Percentiles rank a stretch among this genome's conserved stretches.
Evolutionary conservation across 2,888 invertebrate species (phyloP).

Genomic region (Polyploca ridens): DNA sequence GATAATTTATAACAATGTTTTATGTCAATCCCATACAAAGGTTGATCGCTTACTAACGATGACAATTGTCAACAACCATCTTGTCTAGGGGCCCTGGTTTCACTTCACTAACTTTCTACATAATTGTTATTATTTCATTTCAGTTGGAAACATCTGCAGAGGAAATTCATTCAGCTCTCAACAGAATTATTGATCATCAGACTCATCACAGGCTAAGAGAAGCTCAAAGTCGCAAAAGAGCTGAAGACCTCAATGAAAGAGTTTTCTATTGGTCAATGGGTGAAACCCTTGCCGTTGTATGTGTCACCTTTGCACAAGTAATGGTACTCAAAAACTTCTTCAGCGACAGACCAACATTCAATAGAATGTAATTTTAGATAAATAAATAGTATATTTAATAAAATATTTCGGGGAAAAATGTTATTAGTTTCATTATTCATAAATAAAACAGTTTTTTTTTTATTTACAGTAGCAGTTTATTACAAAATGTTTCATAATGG

Average conservation of each 20-base stretch:
- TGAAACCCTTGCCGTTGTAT: conserved; percentile 93
- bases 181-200: conserved; percentile 96
- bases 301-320: conserved; percentile 96
- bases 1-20: too few relatives aligned
- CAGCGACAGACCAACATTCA: conserved; percentile 79
- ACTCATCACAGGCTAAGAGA: conserved; percentile 98
- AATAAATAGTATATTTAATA: conserved; percentile 69
- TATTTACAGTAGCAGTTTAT: conserved; percentile 27
- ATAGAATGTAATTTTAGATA: conserved; percentile 69
- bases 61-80: too few relatives aligned
- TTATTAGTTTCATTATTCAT: conserved; percentile 28
- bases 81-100: too few relatives aligned
- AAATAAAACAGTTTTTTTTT: conserved; percentile 27
- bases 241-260: conserved; percentile 97
- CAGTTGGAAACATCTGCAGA: conserved; percentile 97
- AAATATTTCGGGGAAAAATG: conserved; percentile 54
- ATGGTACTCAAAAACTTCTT: conserved; percentile 96
- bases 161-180: conserved; percentile 95
- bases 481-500: neutral
- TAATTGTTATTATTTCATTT: conserved; percentile 29
- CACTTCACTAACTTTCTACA: neutral
- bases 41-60: too few relatives aligned
- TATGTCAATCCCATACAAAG: too few relatives aligned
- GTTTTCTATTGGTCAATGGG: conserved; percentile 97
- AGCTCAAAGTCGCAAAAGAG: conserved; percentile 96